phyloP scores from a whole-genome alignment of 1,140 invertebrate species.

The Holcopasites calliopsidis region DNA sequence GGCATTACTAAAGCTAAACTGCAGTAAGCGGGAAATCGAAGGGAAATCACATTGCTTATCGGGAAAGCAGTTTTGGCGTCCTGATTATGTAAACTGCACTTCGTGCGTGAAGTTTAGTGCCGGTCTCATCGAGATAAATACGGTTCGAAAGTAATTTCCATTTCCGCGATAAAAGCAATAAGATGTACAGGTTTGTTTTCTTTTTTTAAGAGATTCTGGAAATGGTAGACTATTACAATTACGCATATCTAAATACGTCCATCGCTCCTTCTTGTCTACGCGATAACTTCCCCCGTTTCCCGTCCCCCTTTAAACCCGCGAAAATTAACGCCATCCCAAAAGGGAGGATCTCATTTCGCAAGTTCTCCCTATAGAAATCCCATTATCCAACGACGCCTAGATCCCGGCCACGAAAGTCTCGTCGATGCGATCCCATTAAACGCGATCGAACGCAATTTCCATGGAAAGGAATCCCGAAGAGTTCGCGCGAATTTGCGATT shows the following conservation, averaged over 20 bases:
- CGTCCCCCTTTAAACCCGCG: too few species aligned
- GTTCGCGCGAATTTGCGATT: not conserved
- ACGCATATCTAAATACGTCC: too few species aligned
- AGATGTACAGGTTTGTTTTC: not conserved
- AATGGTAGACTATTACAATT: not conserved
- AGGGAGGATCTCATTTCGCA: too few species aligned
- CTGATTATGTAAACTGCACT: conserved; percentile 47
- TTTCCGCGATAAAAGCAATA: conserved; percentile 10
- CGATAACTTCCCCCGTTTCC: too few species aligned
- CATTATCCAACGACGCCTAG: not conserved
- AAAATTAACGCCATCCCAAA: too few species aligned
- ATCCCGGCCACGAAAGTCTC: not conserved
- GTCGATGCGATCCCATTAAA: conserved; percentile 5
- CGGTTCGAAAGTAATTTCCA: conserved; percentile 38
- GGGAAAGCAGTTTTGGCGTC: not conserved
- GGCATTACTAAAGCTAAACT: not conserved
- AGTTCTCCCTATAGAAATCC: too few species aligned
- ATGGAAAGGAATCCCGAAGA: not conserved
- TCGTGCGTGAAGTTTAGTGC: conserved; percentile 36
- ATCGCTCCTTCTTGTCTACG: too few species aligned
- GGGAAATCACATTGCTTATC: conserved; percentile 25
- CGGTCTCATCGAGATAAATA: conserved; percentile 18
- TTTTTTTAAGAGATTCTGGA: not conserved
- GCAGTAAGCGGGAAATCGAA: conserved; percentile 4
- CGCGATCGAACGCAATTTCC: conserved; percentile 27